Percentiles rank a stretch among this genome's conserved stretches.
Evolutionary conservation across 2,888 invertebrate genomes (phyloP).

Genomic region (Choristoneura rosaceana): DNA sequence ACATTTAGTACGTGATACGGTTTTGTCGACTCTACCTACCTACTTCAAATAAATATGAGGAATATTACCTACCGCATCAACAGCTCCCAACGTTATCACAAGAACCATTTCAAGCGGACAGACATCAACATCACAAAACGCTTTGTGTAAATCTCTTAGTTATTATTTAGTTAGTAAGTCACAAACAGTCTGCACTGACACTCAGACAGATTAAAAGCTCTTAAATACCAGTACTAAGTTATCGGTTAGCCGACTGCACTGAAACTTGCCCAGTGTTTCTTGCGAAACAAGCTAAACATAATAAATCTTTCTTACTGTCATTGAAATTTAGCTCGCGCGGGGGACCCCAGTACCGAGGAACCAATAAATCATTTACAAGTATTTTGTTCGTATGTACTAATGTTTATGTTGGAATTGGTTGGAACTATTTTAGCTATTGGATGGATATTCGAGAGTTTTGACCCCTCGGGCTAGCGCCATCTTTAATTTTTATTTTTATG

Average conservation of each 20-base stretch:
- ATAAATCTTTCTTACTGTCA: slow-evolving; percentile 83
- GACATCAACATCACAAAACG: not conserved
- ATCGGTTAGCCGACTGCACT: slow-evolving; percentile 75
- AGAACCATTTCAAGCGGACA: not conserved
- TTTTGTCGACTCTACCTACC: too few relatives aligned
- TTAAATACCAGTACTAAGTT: slow-evolving; percentile 69
- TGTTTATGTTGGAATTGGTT: slow-evolving; percentile 13
- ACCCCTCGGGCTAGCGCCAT: too few relatives aligned
- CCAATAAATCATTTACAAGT: slow-evolving; percentile 77
- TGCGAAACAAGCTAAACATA: slow-evolving; percentile 62
- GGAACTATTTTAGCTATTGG: not conserved
- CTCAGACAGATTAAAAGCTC: slow-evolving; percentile 68
- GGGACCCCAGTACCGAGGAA: slow-evolving; percentile 65
- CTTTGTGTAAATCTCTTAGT: slow-evolving; percentile 25
- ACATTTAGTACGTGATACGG: too few relatives aligned
- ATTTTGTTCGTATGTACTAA: slow-evolving; percentile 59
- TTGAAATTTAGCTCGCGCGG: slow-evolving; percentile 78
- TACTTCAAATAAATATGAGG: not conserved
- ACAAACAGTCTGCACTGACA: slow-evolving; percentile 54
- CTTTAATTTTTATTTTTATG: too few relatives aligned
- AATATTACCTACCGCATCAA: not conserved
- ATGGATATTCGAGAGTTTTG: too few relatives aligned
- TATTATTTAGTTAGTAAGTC: slow-evolving; percentile 54
- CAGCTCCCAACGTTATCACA: not conserved
- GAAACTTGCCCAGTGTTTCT: slow-evolving; percentile 69